Conservation (phyloP, 2,888 invertebrate species). For the Minunthozetes semirufus region DNA sequence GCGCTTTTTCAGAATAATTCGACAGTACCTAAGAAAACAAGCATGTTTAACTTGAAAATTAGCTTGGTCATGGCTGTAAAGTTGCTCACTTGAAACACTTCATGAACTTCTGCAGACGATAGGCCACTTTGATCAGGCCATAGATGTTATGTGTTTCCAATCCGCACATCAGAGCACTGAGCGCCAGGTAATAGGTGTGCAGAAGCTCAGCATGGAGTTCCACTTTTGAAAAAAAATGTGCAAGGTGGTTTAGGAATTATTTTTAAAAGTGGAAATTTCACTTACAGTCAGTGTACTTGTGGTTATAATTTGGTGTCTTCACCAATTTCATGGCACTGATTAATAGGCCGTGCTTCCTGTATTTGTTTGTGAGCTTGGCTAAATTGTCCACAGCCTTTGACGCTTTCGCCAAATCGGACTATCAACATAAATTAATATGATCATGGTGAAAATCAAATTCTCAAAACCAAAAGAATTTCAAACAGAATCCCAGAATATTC, state of each 20-base stretch:
- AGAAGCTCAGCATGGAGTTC: constrained; percentile 29
- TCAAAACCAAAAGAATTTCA: too few species aligned
- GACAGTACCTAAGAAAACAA: neutral
- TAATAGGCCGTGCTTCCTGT: neutral
- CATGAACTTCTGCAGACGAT: neutral
- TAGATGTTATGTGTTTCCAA: constrained; percentile 18
- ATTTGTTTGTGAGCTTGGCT: constrained; percentile 19
- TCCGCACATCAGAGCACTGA: neutral
- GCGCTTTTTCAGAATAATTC: neutral
- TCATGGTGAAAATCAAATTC: neutral
- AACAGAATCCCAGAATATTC: too few species aligned
- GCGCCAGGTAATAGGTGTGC: neutral
- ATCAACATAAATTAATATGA: neutral
- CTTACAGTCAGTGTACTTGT: constrained; percentile 32
- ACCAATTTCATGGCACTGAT: constrained; percentile 14
- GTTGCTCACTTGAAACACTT: neutral
- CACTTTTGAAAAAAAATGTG: neutral
- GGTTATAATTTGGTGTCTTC: constrained; percentile 22
- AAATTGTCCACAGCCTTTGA: neutral
- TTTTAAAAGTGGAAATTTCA: neutral
- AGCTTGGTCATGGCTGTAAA: neutral
- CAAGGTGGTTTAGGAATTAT: neutral
- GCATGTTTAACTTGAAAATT: neutral
- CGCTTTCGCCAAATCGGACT: constrained; percentile 21
- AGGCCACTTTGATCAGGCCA: constrained; percentile 20